These are phyloP conservation scores for Homalodisca vitripennis DNA, from an alignment of 1,140 invertebrate genomes.

Conservation along the genomic window DNA sequence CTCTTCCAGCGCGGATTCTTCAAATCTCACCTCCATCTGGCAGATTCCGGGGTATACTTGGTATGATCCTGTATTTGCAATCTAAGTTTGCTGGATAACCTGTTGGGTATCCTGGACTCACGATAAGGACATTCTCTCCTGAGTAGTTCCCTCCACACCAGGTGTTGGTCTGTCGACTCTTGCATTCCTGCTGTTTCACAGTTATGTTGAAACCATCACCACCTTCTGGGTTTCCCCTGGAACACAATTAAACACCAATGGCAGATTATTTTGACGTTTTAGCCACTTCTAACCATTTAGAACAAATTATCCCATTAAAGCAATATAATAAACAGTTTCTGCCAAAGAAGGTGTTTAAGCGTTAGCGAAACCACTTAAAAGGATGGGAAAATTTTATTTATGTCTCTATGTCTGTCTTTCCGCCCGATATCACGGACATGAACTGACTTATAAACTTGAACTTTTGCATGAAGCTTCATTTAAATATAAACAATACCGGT, in stretches of 20 bases:
- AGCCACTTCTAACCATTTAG: too few species aligned
- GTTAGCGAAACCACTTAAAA: too few species aligned
- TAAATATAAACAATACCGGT: too few species aligned
- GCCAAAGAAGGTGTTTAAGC: too few species aligned
- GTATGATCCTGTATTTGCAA: constrained; percentile 6
- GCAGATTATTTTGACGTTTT: too few species aligned
- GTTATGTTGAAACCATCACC: not conserved
- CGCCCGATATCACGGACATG: too few species aligned
- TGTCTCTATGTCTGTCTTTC: too few species aligned
- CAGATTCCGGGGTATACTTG: not conserved
- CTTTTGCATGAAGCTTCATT: too few species aligned
- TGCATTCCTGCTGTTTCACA: not conserved
- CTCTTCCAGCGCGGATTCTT: not conserved
- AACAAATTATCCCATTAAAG: too few species aligned
- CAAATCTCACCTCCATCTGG: constrained; percentile 10
- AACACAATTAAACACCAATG: constrained; percentile 9
- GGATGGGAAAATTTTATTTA: too few species aligned
- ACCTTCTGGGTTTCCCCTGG: not conserved
- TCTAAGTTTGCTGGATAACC: not conserved
- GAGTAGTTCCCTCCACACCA: constrained; percentile 5
- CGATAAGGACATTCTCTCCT: not conserved
- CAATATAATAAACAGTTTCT: too few species aligned
- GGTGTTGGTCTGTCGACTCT: not conserved
- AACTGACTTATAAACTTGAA: too few species aligned
- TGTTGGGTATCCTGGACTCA: constrained; percentile 16